Base-by-base conservation (phyloP, 2,113 vertebrate species). In the Dromiciops gliroides region DNA sequence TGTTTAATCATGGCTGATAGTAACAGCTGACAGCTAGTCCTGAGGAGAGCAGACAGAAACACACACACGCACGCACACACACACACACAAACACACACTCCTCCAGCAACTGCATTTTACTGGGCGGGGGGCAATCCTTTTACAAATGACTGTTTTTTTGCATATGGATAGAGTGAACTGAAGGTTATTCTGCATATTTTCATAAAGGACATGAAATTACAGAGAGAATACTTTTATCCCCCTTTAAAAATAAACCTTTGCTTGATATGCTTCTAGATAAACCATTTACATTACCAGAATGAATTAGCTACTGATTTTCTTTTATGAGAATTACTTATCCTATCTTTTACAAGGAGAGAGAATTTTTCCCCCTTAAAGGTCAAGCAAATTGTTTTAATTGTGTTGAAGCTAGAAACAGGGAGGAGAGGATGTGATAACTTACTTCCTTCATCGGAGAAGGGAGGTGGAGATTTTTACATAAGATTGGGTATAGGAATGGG, bases 1-100 rank as follows among this genome's bases (percentile, higher is more conserved):
- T 97, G 97, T 98, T 98, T 98, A 98, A 98, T 98, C 97, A 98
- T 98, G 97, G 96, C 97, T 98, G 98, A 98, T 97, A 98, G 97
- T 95, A 98, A 98, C 94, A 98, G 95, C 95, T 98, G 98, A 98
- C 98, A 98, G 97, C 93, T 97, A 98, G 97, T 98, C 22, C 67
- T 96, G 92, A 94, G 92, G 95, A 98, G 92, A 95, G 94, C 98
- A 94, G 95, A 12, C 48, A 47, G 3, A 23, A 48, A 92, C 94
- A 96, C 37, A 75, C 60, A n/a, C 37, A 75, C 31, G n/a, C 37
- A n/a, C 14, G n/a, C 14, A 75, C 6, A 67, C 31, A 83, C 67
- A 75, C 16, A 75, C 67, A 75, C 67, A 75, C 60, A 75, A 3
- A 75, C 14, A 75, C 60, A 75, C 67, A 75, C 53, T 8, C 51